A percentile compares a stretch with the other conserved stretches of the same genome.
Conservation (phyloP, 2,888 invertebrate species). For the Halictus ligatus region DNA sequence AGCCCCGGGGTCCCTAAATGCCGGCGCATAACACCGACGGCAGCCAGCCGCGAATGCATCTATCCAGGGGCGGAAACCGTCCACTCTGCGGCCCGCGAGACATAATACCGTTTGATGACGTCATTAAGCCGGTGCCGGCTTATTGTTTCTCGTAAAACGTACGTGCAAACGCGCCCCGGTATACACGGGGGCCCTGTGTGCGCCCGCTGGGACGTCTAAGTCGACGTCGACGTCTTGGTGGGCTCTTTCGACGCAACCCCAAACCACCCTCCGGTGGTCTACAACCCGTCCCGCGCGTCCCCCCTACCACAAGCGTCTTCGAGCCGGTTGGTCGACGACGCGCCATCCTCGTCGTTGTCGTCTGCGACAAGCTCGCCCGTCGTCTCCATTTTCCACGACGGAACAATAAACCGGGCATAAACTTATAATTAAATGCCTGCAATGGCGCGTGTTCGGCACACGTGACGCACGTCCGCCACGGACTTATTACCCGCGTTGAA, state of each 20-base stretch:
- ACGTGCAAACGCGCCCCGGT: conserved; percentile 61
- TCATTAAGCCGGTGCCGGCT: conserved; percentile 76
- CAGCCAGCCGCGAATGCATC: conserved; percentile 56
- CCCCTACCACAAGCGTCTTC: conserved; percentile 11
- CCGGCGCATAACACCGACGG: conserved; percentile 19
- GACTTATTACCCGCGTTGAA: conserved; percentile 29
- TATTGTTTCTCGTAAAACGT: conserved; percentile 80
- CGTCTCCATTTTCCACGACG: conserved; percentile 58
- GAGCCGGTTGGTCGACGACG: conserved; percentile 6
- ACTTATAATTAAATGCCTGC: conserved; percentile 75
- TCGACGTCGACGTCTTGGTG: conserved; percentile 35
- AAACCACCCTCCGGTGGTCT: conserved; percentile 32
- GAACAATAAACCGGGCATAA: conserved; percentile 70
- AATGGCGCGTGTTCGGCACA: conserved; percentile 64
- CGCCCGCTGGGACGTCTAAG: conserved; percentile 2
- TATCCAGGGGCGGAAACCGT: conserved; percentile 60
- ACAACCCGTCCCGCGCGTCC: neutral
- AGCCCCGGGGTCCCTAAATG: conserved; percentile 31
- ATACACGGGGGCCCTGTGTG: conserved; percentile 13
- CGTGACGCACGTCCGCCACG: conserved; percentile 47
- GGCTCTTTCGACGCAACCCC: conserved; percentile 48
- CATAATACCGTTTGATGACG: conserved; percentile 78
- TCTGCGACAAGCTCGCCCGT: conserved; percentile 23
- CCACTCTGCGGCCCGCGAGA: conserved; percentile 62
- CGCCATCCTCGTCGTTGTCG: conserved; percentile 13